phyloP scores from a whole-genome alignment of 1,140 invertebrate genomes.

The Carposina sasakii region DNA sequence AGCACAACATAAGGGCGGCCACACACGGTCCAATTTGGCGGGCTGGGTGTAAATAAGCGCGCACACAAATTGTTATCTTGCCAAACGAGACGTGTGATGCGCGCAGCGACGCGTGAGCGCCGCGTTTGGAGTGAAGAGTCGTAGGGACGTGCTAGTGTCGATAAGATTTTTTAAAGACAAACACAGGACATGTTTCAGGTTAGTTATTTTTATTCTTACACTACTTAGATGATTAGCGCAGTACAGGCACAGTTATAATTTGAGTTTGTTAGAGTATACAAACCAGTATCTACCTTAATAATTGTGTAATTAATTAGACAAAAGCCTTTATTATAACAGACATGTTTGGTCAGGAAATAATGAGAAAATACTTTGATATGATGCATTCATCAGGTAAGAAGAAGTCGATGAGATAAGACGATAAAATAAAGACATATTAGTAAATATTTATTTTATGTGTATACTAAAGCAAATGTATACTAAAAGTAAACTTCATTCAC shows the following conservation, averaged over 20 bases:
- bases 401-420: neutral
- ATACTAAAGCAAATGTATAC: neutral
- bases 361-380: too few relatives aligned
- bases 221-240: neutral
- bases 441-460: neutral
- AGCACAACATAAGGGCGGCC: too few relatives aligned
- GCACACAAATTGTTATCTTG: conserved; percentile 70
- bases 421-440: neutral
- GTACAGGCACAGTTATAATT: neutral
- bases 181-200: too few relatives aligned
- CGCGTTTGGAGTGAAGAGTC: conserved; percentile 47
- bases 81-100: conserved; percentile 70
- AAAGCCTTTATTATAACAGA: conserved; percentile 11
- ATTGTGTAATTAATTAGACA: conserved; percentile 6
- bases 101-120: conserved; percentile 62
- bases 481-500: neutral
- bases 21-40: conserved; percentile 62
- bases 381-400: too few relatives aligned
- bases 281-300: too few relatives aligned
- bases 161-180: conserved; percentile 14
- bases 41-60: conserved; percentile 56
- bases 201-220: neutral
- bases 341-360: conserved; percentile 9
- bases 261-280: neutral
- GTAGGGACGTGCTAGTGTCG: conserved; percentile 39